phyloP scores from a whole-genome alignment of 53 echinoderm and acorn worm species.

The Zoroaster sp. region DNA sequence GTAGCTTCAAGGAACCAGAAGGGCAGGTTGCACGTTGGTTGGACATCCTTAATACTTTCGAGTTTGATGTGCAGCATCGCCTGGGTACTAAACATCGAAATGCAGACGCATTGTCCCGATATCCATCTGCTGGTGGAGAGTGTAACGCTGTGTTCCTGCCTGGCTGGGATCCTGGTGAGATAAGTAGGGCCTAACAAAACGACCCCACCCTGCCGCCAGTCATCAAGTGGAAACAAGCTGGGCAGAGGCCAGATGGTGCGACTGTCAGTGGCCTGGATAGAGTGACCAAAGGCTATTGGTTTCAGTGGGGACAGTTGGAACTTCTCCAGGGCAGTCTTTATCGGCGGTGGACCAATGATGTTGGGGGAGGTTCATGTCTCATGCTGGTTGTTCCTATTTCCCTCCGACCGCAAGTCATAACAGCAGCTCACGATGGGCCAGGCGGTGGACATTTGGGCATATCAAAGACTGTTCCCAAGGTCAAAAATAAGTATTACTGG shows the following conservation, averaged over 20 bases:
- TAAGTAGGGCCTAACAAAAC: neutral
- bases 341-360: neutral
- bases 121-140: neutral
- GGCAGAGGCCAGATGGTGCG: neutral
- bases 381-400: neutral
- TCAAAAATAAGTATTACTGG: slow-evolving; percentile 14
- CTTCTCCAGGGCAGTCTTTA: neutral
- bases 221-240: neutral
- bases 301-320: slow-evolving; percentile 26
- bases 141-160: neutral
- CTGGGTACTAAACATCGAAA: neutral
- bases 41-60: neutral
- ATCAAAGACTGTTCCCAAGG: neutral
- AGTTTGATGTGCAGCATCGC: slow-evolving; percentile 7
- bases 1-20: neutral
- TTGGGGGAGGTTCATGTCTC: neutral
- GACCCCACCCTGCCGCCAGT: neutral
- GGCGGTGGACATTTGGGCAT: slow-evolving; percentile 3
- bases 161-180: neutral
- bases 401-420: neutral
- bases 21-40: neutral
- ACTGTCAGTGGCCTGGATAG: neutral
- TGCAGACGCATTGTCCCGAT: slow-evolving; percentile 14
- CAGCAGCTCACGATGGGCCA: neutral
- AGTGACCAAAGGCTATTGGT: neutral